These are phyloP conservation scores for Drosophila pandora DNA, from an alignment of 1,140 invertebrate species.

Conservation along the genomic window DNA sequence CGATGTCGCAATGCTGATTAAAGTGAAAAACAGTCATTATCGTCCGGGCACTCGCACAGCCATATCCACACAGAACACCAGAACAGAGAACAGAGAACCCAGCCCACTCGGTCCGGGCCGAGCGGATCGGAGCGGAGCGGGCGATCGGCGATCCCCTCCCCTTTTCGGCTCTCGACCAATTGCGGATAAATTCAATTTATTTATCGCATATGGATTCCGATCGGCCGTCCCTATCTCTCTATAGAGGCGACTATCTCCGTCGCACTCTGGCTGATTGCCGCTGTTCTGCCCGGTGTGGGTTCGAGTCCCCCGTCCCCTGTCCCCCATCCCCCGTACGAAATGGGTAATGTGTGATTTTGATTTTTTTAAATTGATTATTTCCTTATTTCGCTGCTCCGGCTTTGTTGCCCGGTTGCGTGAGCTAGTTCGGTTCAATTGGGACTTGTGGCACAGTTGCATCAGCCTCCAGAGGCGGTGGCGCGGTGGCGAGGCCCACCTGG, in stretches of 20 bases:
- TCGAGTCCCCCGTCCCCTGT: background rate
- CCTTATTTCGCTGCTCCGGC: conserved; percentile 70
- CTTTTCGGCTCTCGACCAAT: conserved; percentile 65
- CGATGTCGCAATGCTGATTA: conserved; percentile 55
- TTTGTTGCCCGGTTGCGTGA: conserved; percentile 41
- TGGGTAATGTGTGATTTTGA: conserved; percentile 79
- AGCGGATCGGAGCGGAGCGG: background rate
- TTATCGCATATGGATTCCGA: conserved; percentile 82
- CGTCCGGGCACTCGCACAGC: conserved; percentile 37
- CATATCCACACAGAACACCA: conserved; percentile 6
- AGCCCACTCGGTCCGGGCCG: background rate
- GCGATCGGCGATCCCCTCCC: conserved; percentile 3
- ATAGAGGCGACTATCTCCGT: background rate
- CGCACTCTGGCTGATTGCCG: too few species aligned
- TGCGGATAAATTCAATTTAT: conserved; percentile 83
- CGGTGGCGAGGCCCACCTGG: too few species aligned
- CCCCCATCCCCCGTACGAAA: conserved; percentile 17
- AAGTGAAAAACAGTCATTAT: conserved; percentile 62
- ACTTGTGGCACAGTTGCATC: conserved; percentile 35
- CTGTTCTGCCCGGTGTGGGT: too few species aligned
- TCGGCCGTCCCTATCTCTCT: conserved; percentile 24
- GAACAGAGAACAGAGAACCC: too few species aligned
- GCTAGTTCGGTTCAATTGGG: conserved; percentile 68
- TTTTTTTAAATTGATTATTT: conserved; percentile 83
- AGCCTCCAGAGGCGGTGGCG: background rate